A percentile compares a stretch with the other conserved stretches of the same genome.
Evolutionary conservation across 37 sponge, comb jelly and placozoan genomes (phyloP).

Genomic region (Lycopodina hypogea): DNA sequence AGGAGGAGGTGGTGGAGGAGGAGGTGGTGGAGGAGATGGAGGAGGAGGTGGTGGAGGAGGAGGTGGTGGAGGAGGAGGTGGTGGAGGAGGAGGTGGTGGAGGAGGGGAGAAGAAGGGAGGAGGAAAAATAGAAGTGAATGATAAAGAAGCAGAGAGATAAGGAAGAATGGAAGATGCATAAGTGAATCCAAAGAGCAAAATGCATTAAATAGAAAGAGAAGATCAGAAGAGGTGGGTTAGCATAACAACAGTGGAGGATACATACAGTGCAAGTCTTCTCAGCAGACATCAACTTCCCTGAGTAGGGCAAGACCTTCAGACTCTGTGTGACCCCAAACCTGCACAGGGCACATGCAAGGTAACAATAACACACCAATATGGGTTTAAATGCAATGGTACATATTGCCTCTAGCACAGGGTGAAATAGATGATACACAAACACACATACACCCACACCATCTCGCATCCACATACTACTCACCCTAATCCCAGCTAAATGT

Average conservation of each 20-base stretch:
- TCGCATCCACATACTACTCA: too few species aligned
- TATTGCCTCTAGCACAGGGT: background rate
- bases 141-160: background rate
- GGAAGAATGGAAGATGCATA: background rate
- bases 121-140: background rate
- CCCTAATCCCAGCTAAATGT: too few species aligned
- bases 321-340: constrained; percentile 62
- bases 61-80: background rate
- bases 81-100: background rate
- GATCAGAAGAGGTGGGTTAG: background rate
- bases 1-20: background rate
- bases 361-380: too few species aligned
- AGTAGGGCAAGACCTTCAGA: constrained; percentile 53
- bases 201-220: too few species aligned
- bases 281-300: constrained; percentile 54
- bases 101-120: background rate
- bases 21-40: background rate
- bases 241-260: background rate
- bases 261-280: constrained; percentile 66
- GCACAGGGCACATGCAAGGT: background rate
- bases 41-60: background rate
- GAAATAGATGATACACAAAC: background rate
- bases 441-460: background rate
- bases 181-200: background rate
- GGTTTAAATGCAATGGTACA: background rate